Evolutionary conservation across 2,113 vertebrate genomes (phyloP), one percentile per base, ranked within the genome.

Genomic region (Sturnus vulgaris): DNA sequence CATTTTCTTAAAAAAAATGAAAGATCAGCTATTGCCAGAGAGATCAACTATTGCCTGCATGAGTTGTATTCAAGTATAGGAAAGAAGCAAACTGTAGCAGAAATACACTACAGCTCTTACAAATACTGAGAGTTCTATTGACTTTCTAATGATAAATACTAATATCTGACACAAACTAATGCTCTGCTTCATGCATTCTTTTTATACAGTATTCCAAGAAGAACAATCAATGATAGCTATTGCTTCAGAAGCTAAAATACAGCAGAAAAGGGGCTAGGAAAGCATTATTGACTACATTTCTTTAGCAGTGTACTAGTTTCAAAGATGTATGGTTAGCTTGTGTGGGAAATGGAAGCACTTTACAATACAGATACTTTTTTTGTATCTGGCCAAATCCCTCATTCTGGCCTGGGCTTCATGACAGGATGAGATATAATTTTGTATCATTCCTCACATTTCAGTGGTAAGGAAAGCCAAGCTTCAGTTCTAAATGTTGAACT

Each of bases 201-300:
- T 61, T 63, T 82, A 55, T 64, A 11, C 46, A 53, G 4, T 42
- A 88, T 88, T 53, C 49, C 66, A 70, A 78, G 82, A 86, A 46
- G 68, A 40, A 3, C 16, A 30, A 37, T 47, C 33, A 84, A 65
- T 61, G 65, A 71, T 52, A 28, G 50, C 7, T 37, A 15, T 6
- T 91, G 5, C 50, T 95, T 96, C 30, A 72, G 59, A 94, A 92
- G 53, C 23, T 68, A 89, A 96, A 94, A 65, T 42, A 44, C 39
- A 37, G 13, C 15, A 64, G 39, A 87, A 77, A n/a, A 46, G 5
- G 20, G 64, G 12, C 28, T 42, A 52, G 16, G 55, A 78, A 84
- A 63, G 7, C 55, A 42, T 65, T 78, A 39, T 2, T 61, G 15
- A 40, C 42, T 55, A 2, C 15, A 49, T 57, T 25, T 64, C 2